These are phyloP conservation scores for Epirrita christyi DNA, from an alignment of 2,888 invertebrate genomes.

Conservation along the genomic window DNA sequence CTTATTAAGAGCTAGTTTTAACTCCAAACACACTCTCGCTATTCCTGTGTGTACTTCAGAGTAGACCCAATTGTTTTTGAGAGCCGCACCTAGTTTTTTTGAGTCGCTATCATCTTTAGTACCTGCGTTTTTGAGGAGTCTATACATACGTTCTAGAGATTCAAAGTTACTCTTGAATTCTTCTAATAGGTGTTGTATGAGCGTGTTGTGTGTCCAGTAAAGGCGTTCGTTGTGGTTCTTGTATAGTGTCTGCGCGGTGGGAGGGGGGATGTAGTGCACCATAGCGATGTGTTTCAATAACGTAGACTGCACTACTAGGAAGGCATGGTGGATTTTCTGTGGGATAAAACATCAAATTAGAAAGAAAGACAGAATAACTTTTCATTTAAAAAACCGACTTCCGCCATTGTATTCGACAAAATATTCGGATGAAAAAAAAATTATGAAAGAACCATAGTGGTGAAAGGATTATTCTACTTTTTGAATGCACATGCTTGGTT, in stretches of 20 bases:
- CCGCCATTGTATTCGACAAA: too few species aligned
- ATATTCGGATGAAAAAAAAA: too few species aligned
- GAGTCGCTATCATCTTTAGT: conserved; percentile 47
- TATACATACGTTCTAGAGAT: conserved; percentile 69
- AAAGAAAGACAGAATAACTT: too few species aligned
- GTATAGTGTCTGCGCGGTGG: conserved; percentile 53
- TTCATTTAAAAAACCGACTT: too few species aligned
- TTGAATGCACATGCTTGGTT: too few species aligned
- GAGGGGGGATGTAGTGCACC: conserved; percentile 61
- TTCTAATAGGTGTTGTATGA: conserved; percentile 57
- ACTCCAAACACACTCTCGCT: conserved; percentile 65
- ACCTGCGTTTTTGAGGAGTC: conserved; percentile 70
- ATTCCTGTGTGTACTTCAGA: conserved; percentile 75
- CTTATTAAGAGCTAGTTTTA: conserved; percentile 68
- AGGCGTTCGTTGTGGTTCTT: conserved; percentile 76
- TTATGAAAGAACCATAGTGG: too few species aligned
- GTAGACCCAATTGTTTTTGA: conserved; percentile 69
- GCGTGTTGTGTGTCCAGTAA: conserved; percentile 68
- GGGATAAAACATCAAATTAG: conserved; percentile 36
- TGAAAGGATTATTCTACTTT: too few species aligned
- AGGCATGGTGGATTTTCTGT: conserved; percentile 80
- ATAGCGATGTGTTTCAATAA: conserved; percentile 72
- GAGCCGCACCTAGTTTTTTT: conserved; percentile 60
- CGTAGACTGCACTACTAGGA: conserved; percentile 75
- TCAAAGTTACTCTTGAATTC: conserved; percentile 64